Base-by-base conservation (phyloP, 2,888 invertebrate species). In the Sycophila texana region DNA sequence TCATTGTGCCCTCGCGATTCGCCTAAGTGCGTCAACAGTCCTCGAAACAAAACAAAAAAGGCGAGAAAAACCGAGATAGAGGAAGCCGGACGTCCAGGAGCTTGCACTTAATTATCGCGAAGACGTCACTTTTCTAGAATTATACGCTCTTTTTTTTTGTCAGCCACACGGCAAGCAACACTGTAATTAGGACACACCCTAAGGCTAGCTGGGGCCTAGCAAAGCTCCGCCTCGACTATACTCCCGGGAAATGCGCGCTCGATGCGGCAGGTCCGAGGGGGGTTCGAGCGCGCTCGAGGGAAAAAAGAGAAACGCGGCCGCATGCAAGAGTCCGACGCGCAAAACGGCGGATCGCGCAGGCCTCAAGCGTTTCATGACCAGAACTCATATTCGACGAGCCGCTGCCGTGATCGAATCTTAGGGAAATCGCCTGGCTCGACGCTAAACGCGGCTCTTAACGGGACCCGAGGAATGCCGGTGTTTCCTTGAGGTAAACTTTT, bases 101-200 rank as follows among this genome's bases (percentile, higher is more conserved):
- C 74, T 74, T 77, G 76, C 57, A 83, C 84, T 87, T 84, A 86
- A 87, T 87, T 86, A 86, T 83, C 78, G 39, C 63, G 61, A 53
- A 75, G 77, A 79, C 82, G 77, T 83, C 73, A 66, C 79, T 79
- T 82, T 79, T 58, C 49, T 55, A 68, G 81, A 83, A 84, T 84
- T 80, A 83, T 78, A 82, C 79, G 76, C 81, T 77, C 10, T 16
- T 81, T 68, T 82, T 82, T 83, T 83, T 83, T 84, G 82, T 82
- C 80, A 77, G 78, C 79, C 80, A 70, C 39, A 78, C 80, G 77
- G 79, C 80, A 80, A 68, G 53, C 78, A 61, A 73, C 74, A 73
- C 75, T 81, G 86, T 86, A 87, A 87, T 87, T 86, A 85, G 85
- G 84, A 83, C 86, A 83, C 79, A 81, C 77, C 86, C 82, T 78